Conservation (phyloP, 2,797 vertebrate species). For the Enteromius radiatus region DNA sequence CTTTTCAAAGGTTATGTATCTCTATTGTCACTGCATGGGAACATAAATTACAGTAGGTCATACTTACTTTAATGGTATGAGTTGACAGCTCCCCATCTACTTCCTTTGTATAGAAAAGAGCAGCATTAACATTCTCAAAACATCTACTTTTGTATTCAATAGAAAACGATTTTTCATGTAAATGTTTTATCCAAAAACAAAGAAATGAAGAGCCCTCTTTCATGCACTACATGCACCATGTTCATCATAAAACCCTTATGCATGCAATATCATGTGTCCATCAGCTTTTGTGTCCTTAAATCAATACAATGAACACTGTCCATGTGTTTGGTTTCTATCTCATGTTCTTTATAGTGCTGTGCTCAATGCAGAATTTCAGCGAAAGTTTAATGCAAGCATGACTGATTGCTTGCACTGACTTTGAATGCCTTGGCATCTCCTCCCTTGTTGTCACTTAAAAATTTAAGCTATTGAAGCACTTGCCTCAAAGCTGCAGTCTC, state of each 20-base stretch:
- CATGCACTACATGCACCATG: background rate
- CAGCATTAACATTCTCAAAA: background rate
- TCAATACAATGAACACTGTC: background rate
- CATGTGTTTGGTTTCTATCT: background rate
- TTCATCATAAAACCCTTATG: background rate
- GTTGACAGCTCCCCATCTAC: background rate
- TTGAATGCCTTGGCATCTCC: background rate
- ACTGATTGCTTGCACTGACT: background rate
- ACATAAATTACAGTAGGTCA: background rate
- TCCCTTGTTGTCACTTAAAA: background rate
- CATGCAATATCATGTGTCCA: background rate
- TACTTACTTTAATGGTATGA: background rate
- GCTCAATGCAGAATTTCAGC: background rate
- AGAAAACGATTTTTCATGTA: background rate
- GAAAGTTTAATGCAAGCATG: background rate
- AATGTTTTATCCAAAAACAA: background rate
- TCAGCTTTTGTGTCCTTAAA: background rate
- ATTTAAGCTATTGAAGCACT: conserved; percentile 7
- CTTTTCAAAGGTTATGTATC: background rate
- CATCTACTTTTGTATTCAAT: background rate
- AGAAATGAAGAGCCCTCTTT: background rate
- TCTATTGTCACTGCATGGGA: background rate
- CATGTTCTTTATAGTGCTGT: background rate
- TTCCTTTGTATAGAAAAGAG: background rate
- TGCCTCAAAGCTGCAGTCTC: conserved; percentile 32